These are phyloP conservation scores for Otis tarda DNA, from an alignment of 2,113 vertebrate genomes.

Conservation along the genomic window DNA sequence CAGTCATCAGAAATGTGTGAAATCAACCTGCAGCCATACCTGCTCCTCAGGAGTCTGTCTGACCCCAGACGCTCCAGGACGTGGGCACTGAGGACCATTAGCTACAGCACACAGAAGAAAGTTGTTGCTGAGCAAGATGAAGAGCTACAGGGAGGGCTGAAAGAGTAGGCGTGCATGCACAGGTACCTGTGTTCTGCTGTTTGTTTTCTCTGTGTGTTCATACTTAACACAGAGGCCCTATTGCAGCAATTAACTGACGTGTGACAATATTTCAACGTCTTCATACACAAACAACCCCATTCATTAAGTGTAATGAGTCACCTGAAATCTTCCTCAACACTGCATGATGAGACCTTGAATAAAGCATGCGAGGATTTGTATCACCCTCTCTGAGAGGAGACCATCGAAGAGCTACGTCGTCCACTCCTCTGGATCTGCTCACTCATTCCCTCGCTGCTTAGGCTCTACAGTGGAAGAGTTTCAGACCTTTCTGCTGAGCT, in stretches of 20 bases:
- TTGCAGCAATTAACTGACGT: not conserved
- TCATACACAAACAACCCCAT: not conserved
- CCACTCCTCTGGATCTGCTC: not conserved
- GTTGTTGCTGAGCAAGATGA: not conserved
- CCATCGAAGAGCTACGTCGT: not conserved
- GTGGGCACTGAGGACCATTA: not conserved
- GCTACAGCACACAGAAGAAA: not conserved
- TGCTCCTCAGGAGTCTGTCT: not conserved
- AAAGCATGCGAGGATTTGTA: not conserved
- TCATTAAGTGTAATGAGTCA: not conserved
- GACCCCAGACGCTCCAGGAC: rapidly evolving
- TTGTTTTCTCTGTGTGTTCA: slow-evolving; percentile 12
- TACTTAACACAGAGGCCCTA: not conserved
- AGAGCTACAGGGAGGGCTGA: not conserved
- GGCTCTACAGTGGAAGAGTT: not conserved
- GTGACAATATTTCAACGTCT: not conserved
- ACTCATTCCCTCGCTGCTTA: not conserved
- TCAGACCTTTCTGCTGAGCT: slow-evolving; percentile 17
- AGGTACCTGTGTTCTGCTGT: not conserved
- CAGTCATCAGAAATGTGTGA: not conserved
- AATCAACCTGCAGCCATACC: not conserved
- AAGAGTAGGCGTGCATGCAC: not conserved
- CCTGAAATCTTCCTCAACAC: not conserved
- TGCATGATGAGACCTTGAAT: not conserved
- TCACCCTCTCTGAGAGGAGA: not conserved